Percentiles rank a stretch among this genome's conserved stretches.
Conservation (phyloP, 1,140 invertebrate genomes). For the Centruroides vittatus region DNA sequence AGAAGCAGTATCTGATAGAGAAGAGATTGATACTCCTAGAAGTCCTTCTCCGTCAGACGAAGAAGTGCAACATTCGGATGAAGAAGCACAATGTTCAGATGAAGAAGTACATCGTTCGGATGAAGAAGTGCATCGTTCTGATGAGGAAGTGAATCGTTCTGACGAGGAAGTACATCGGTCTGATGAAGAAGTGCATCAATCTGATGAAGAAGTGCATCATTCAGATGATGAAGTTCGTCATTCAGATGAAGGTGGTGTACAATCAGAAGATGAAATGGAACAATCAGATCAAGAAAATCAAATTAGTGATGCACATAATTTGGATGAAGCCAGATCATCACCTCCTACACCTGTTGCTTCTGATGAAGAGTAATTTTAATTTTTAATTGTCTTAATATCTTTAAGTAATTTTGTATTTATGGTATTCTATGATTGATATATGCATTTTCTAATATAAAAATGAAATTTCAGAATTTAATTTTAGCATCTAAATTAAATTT, state of each 20-base stretch:
- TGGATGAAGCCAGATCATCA: conserved; percentile 20
- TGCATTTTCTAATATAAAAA: no score
- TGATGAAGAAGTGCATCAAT: conserved; percentile 9
- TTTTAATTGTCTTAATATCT: neutral
- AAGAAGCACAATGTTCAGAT: conserved; percentile 12
- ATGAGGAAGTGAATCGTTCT: conserved; percentile 28
- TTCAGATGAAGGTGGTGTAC: conserved; percentile 4
- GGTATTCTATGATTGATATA: no score
- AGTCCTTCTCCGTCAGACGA: neutral
- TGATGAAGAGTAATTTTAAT: conserved; percentile 8
- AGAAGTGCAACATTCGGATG: conserved; percentile 3
- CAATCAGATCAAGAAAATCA: conserved; percentile 15
- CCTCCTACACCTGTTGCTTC: conserved; percentile 5
- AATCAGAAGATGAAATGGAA: conserved; percentile 17
- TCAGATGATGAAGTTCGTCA: conserved; percentile 10
- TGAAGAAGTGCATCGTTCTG: conserved; percentile 3
- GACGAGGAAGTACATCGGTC: conserved; percentile 8
- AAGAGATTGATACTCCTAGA: neutral
- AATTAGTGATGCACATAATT: conserved; percentile 15
- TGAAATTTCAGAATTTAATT: no score
- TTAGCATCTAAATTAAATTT: no score
- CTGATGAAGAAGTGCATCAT: conserved; percentile 15
- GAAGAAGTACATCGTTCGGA: neutral
- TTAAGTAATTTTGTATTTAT: no score
- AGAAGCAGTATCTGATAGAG: neutral